Base-by-base conservation (phyloP, 1,140 invertebrate species). In the Bombus difficillimus region DNA sequence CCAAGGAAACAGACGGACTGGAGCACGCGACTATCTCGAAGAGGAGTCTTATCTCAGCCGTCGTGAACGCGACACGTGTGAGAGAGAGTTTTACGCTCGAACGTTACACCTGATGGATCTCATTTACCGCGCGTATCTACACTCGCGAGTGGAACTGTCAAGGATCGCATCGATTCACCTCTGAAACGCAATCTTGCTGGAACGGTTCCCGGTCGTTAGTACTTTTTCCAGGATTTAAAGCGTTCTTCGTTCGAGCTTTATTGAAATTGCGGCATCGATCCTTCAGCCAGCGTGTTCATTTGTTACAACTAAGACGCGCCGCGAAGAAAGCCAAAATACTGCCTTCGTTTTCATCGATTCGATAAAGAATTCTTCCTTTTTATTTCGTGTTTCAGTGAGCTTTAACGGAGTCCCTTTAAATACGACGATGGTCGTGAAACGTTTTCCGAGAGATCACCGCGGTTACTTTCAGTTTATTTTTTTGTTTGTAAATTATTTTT, bases 181-280 rank as follows among this genome's bases (percentile, higher is more conserved):
- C 3, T 28, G 62, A 39, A 69, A 37, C 34, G 73, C 73, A 43
- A 68, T 66, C 34, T 59, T 43, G 34, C 43, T 64, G 81, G 34
- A 76, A 57, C 59, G 13, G 41, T 74, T 74, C 25, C 57, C 39
- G 73, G 34, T 83, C 81, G 73, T 83, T 83, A 83, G 72, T 75
- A 76, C 72, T 77, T 83, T 68, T 64, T 57, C 34, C 22, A n/a
- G 34, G 62, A 77, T 77, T 83, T 77, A 83, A 69, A 68, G 34
- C 34, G 73, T 69, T 39, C 71, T 47, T 41, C 25, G 57, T 22
- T 37, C 66, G 53, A 69, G 43, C 59, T 83, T 83, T 53, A 53
- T 53, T 53, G 47, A 53, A 53, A 53, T 53, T 53, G 47, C 81
- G 37, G 75, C 81, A 53, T 53, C 47, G 43, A 66, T 32, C 62